These are phyloP conservation scores for Amphiprion clarkii DNA, from an alignment of 2,797 vertebrate species.

Conservation along the genomic window DNA sequence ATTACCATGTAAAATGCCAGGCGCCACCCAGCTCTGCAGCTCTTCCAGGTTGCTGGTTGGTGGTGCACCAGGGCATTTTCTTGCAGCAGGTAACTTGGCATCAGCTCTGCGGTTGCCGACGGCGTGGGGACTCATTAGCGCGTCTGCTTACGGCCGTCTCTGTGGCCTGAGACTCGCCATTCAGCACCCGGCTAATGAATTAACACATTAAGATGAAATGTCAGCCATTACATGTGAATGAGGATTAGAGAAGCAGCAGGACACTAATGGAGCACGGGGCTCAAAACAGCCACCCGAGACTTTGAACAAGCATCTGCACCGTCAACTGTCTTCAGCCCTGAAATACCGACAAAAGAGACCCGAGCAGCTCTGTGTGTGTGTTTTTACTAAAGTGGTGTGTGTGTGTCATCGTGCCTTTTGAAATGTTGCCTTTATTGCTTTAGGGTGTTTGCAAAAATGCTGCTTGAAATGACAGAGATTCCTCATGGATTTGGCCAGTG, in stretches of 20 bases:
- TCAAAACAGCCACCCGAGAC: constrained; percentile 67
- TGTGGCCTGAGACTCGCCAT: constrained; percentile 73
- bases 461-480: constrained; percentile 61
- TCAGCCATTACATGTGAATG: constrained; percentile 87
- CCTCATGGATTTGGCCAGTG: constrained; percentile 54
- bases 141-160: constrained; percentile 75
- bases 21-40: background rate
- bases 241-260: constrained; percentile 90
- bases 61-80: constrained; percentile 34
- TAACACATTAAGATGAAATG: constrained; percentile 87
- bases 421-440: constrained; percentile 80
- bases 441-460: constrained; percentile 83
- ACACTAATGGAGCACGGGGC: constrained; percentile 82
- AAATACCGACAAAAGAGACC: constrained; percentile 45
- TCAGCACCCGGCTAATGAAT: constrained; percentile 81
- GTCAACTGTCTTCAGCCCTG: constrained; percentile 40
- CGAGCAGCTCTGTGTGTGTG: constrained; percentile 20
- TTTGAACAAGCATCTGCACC: constrained; percentile 81
- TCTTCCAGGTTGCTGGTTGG: constrained; percentile 2
- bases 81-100: constrained; percentile 56
- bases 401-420: constrained; percentile 30
- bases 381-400: constrained; percentile 1
- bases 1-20: background rate
- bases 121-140: constrained; percentile 71
- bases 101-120: constrained; percentile 27